Evolutionary conservation across 2,888 invertebrate species (phyloP), one percentile per base, ranked within the genome.

Genomic region (Cosmopolites sordidus): DNA sequence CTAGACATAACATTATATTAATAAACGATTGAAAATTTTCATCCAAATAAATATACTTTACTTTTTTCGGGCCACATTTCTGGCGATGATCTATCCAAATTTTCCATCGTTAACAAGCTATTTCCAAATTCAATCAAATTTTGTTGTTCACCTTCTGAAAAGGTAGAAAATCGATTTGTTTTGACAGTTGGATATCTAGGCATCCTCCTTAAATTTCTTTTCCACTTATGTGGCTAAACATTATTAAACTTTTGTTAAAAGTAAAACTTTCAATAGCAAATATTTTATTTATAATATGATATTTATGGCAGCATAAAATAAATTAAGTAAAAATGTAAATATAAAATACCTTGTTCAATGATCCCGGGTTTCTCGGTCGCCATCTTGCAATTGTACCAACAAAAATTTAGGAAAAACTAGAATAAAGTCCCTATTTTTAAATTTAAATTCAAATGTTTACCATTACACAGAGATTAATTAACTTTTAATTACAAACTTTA

Each of bases 51-150:
- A 22, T 37, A 50, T 38, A 22, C 15, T 85, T 84, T 80, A 93
- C 94, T 89, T 78, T 91, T 89, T 75, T 95, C 94, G 16, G 95
- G 95, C 96, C 96, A 97, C 66, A 96, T 75, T 71, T 96, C 94
- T 27, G 96, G 96, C 1, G 96, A 96, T n/a, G 91, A 84, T 64
- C 96, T 82, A 74, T 94, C 94, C 64, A 97, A 76, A 71, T 90
- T 92, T 76, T 97, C 96, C 69, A 88, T 79, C 69, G 93, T 92
- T 65, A 92, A 78, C 54, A 96, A 79, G 70, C 84, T 87, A 69
- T 87, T 86, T 71, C 89, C 90, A 52, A 74, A 62, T 52, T 69
- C 69, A 48, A 66, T 61, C 56, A 74, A 60, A 52, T 69, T 69
- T 54, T 66, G 64, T 51, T 61, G 62, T 49, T 39, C 47, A 40